Evolutionary conservation across 2,113 vertebrate species (phyloP).

Genomic region (Gobius niger): DNA sequence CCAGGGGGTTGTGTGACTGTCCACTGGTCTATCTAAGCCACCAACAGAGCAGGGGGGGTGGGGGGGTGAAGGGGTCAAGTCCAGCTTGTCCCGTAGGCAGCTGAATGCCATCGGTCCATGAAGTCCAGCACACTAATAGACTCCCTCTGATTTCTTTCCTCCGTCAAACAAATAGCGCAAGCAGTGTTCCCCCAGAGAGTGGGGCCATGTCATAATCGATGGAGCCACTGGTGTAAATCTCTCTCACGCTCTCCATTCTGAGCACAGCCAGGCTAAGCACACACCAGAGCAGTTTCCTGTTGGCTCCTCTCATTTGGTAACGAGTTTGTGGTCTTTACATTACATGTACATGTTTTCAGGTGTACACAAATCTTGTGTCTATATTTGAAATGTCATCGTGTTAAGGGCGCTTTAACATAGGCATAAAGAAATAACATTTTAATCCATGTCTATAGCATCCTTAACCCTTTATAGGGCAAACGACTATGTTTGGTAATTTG

Average conservation of each 20-base stretch:
- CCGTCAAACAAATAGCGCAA: conserved; percentile 67
- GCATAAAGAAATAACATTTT: too few species aligned
- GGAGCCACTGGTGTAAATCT: conserved; percentile 37
- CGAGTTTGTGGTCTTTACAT: not conserved
- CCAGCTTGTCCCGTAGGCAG: conserved; percentile 40
- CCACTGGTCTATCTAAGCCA: conserved; percentile 14
- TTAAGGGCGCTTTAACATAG: too few species aligned
- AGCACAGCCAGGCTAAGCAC: conserved; percentile 11
- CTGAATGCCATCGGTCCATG: conserved; percentile 59
- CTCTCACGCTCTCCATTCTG: not conserved
- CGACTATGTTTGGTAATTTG: too few species aligned
- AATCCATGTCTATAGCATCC: too few species aligned
- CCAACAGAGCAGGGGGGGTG: not conserved
- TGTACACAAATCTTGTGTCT: too few species aligned
- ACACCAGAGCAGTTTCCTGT: not conserved
- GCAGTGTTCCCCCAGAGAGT: conserved; percentile 57
- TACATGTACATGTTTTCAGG: too few species aligned
- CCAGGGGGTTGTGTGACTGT: conserved; percentile 2
- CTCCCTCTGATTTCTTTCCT: conserved; percentile 58
- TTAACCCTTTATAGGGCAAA: too few species aligned
- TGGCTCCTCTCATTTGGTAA: not conserved
- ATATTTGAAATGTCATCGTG: too few species aligned
- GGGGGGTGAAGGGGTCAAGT: conserved; percentile 30
- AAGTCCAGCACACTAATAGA: conserved; percentile 65
- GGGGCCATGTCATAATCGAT: conserved; percentile 71